Percentiles rank a stretch among this genome's conserved stretches.
Evolutionary conservation across 2,888 invertebrate species (phyloP).

Genomic region (Congeria kusceri): DNA sequence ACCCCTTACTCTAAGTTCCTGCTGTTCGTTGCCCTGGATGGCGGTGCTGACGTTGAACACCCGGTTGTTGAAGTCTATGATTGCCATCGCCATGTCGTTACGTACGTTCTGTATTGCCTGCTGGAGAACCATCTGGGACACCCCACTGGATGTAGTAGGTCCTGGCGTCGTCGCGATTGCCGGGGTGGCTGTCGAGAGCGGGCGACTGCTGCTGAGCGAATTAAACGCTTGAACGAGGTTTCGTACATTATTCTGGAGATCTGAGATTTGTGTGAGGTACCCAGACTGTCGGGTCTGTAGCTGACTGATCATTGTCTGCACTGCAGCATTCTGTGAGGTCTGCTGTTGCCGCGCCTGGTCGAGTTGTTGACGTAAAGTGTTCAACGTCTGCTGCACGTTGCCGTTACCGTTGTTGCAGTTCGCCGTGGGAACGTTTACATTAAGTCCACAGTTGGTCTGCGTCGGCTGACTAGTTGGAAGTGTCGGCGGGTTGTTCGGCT

Average conservation of each 20-base stretch:
- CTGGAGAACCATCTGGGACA: slow-evolving; percentile 28
- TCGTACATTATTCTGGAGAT: slow-evolving; percentile 61
- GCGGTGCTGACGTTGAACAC: slow-evolving; percentile 43
- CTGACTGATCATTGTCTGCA: slow-evolving; percentile 54
- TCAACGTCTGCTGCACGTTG: slow-evolving; percentile 57
- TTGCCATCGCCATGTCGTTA: slow-evolving; percentile 36
- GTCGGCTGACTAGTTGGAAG: not conserved
- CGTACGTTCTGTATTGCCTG: slow-evolving; percentile 53
- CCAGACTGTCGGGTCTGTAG: slow-evolving; percentile 55
- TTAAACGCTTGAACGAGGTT: slow-evolving; percentile 62
- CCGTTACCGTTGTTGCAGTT: slow-evolving; percentile 57
- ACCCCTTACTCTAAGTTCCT: slow-evolving; percentile 46
- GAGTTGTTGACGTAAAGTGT: slow-evolving; percentile 57
- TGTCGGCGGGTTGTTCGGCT: not conserved
- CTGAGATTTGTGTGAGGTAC: slow-evolving; percentile 58
- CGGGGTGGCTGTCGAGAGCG: slow-evolving; percentile 30
- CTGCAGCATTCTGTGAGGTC: slow-evolving; percentile 56
- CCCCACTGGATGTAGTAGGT: slow-evolving; percentile 8
- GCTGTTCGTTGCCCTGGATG: slow-evolving; percentile 37
- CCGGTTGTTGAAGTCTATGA: slow-evolving; percentile 55
- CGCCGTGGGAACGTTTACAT: slow-evolving; percentile 58
- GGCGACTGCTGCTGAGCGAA: slow-evolving; percentile 20
- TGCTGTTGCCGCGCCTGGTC: slow-evolving; percentile 59
- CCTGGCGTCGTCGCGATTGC: not conserved
- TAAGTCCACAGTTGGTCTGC: slow-evolving; percentile 49